Evolutionary conservation across 2,797 vertebrate species (phyloP).

Genomic region (Gambelia wislizenii): DNA sequence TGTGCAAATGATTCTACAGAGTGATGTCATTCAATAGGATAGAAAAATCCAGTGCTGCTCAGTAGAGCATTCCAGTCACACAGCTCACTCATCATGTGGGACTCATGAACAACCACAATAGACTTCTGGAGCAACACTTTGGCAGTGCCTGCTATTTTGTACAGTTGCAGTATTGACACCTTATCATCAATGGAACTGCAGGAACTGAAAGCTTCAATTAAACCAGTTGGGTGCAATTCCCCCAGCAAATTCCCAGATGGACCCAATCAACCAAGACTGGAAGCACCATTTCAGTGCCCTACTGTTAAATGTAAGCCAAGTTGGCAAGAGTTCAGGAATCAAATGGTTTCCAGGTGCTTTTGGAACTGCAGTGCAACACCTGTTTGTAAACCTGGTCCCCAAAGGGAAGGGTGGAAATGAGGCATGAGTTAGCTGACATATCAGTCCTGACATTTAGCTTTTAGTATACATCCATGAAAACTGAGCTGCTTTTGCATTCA

Average conservation of each 20-base stretch:
- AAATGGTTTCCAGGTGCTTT: not conserved
- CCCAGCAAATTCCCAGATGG: not conserved
- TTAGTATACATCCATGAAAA: not conserved
- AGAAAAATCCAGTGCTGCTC: not conserved
- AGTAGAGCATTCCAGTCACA: not conserved
- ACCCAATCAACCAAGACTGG: not conserved
- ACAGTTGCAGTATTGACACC: not conserved
- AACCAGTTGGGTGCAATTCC: not conserved
- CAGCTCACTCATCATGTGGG: not conserved
- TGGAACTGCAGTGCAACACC: not conserved
- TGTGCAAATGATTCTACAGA: not conserved
- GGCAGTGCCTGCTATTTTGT: not conserved
- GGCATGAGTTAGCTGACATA: not conserved
- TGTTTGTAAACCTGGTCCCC: not conserved
- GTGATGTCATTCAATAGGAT: too few species aligned
- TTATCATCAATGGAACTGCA: not conserved
- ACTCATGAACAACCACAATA: too few species aligned
- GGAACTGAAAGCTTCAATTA: not conserved
- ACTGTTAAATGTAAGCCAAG: not conserved
- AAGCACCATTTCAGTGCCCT: not conserved
- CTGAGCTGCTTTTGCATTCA: not conserved
- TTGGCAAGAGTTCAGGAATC: conserved; percentile 1
- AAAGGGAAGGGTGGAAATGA: conserved; percentile 2
- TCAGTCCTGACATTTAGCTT: not conserved
- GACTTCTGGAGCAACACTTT: not conserved